Evolutionary conservation across 2,888 invertebrate species (phyloP).

Genomic region (Lysandra bellargus): DNA sequence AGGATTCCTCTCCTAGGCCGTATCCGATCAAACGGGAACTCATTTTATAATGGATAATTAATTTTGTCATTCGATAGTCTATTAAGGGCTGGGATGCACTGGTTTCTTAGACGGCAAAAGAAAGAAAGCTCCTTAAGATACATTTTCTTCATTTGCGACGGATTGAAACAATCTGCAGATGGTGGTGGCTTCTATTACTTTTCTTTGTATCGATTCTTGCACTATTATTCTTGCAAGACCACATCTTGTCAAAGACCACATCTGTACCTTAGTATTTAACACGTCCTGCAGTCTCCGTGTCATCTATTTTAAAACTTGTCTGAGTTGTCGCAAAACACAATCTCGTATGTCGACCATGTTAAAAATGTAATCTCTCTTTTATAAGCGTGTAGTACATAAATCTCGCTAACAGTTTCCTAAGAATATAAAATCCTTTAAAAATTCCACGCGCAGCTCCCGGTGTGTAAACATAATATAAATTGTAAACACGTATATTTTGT

Average conservation of each 20-base stretch:
- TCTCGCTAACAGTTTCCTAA: slow-evolving; percentile 30
- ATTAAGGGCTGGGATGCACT: no score
- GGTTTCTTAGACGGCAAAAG: no score
- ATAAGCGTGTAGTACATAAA: slow-evolving; percentile 10
- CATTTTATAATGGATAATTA: neutral
- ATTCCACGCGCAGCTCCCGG: slow-evolving; percentile 28
- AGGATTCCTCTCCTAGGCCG: neutral
- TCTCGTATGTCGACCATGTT: neutral
- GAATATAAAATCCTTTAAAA: slow-evolving; percentile 18
- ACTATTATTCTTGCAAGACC: no score
- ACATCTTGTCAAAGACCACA: no score
- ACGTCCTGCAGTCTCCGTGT: no score
- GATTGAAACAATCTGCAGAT: no score
- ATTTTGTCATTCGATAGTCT: neutral
- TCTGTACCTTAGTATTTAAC: no score
- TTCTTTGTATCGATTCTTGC: no score
- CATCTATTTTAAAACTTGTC: neutral
- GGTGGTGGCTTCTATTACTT: no score
- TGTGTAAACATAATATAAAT: slow-evolving; percentile 36
- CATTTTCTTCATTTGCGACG: no score
- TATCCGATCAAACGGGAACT: neutral
- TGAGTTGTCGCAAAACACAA: neutral
- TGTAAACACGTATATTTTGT: slow-evolving; percentile 42
- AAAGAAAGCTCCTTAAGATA: no score
- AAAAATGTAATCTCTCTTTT: slow-evolving; percentile 23